These are phyloP conservation scores for Halcyon leucocephala DNA, from an alignment of 2,797 vertebrate genomes.

Conservation along the genomic window DNA sequence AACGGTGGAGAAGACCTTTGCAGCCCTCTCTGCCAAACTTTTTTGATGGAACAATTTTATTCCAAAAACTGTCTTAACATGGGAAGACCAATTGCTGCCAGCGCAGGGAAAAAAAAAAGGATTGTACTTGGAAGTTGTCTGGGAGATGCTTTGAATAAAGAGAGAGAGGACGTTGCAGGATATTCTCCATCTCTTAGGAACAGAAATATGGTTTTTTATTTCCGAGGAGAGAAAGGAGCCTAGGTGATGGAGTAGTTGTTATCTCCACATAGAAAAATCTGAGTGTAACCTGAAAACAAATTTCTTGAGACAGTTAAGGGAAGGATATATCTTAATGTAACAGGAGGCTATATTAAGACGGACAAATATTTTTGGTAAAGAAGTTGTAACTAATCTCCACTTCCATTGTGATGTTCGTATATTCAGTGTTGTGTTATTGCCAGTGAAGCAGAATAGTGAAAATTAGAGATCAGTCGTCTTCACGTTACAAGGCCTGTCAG, in stretches of 20 bases:
- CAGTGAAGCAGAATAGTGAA: not conserved
- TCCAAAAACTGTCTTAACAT: not conserved
- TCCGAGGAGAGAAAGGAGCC: not conserved
- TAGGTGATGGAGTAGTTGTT: not conserved
- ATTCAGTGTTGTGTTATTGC: not conserved
- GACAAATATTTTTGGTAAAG: not conserved
- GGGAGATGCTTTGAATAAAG: not conserved
- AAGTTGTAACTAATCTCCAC: not conserved
- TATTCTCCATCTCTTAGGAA: not conserved
- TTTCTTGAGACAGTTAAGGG: not conserved
- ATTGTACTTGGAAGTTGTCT: not conserved
- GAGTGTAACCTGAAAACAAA: not conserved
- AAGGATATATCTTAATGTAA: not conserved
- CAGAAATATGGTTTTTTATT: not conserved
- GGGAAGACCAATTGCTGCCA: not conserved
- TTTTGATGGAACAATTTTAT: not conserved
- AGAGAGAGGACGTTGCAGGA: not conserved
- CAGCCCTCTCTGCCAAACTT: not conserved
- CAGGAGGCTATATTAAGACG: not conserved
- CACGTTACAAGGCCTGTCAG: not conserved
- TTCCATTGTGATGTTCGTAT: not conserved
- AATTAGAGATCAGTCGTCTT: not conserved
- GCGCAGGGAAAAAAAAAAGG: not conserved
- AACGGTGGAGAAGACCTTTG: not conserved
- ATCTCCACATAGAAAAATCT: not conserved